These are phyloP conservation scores for Phaethornis superciliosus DNA, from an alignment of 2,113 vertebrate species.

Conservation along the genomic window DNA sequence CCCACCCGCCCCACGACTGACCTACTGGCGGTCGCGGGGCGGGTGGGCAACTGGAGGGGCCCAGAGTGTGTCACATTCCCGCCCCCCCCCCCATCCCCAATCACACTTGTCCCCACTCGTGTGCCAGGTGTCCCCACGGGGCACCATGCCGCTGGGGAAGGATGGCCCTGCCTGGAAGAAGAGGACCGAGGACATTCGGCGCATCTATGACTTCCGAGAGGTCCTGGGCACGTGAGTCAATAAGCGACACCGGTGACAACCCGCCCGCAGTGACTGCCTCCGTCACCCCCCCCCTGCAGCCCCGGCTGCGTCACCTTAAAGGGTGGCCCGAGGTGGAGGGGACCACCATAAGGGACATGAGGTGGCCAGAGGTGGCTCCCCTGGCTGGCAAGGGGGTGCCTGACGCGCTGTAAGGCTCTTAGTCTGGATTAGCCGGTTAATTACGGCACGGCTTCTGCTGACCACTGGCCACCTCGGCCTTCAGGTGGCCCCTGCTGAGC, in stretches of 20 bases:
- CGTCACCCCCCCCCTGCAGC: no score
- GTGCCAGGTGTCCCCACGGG: conserved; percentile 7
- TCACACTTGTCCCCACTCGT: not conserved
- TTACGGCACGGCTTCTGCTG: conserved; percentile 30
- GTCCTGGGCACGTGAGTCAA: conserved; percentile 82
- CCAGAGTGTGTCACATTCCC: not conserved
- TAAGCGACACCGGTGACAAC: not conserved
- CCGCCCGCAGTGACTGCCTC: rapidly evolving
- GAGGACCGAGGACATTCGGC: conserved; percentile 73
- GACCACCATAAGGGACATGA: no score
- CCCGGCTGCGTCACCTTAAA: not conserved
- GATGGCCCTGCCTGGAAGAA: conserved; percentile 81
- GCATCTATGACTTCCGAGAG: conserved; percentile 81
- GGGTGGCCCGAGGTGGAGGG: not conserved
- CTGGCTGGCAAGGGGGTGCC: not conserved
- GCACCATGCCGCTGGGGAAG: conserved; percentile 77
- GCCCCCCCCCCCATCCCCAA: no score
- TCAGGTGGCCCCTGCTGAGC: not conserved
- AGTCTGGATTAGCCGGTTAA: conserved; percentile 57
- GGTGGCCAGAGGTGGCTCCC: not conserved
- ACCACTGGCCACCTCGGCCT: not conserved
- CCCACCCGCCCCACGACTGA: not conserved
- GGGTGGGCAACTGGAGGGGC: not conserved
- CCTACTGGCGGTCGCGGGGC: not conserved
- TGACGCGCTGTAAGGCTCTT: not conserved